Evolutionary conservation across 2,888 invertebrate genomes (phyloP), one percentile per base, ranked within the genome.

Genomic region (Ophion ellenae): DNA sequence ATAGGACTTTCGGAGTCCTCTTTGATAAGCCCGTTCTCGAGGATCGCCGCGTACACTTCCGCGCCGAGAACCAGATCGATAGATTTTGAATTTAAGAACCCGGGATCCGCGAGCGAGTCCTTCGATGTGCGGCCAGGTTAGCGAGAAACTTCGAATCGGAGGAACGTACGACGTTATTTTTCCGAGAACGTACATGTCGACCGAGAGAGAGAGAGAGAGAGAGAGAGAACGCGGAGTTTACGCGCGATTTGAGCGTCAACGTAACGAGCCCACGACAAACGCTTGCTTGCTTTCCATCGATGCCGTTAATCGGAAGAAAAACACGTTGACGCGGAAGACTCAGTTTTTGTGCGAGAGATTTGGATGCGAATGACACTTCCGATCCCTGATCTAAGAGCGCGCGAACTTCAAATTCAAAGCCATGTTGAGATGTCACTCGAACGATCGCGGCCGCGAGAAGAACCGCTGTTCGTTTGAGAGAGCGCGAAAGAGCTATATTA

Each of bases 101-200:
- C 32, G 3, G 86, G 86, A 80, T 85, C 84, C 24, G 84, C 86
- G 24, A 86, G 86, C 24, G n/a, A 86, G 80, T 3, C 76, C 84
- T 57, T 76, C 47, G 20, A 86, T 57, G 24, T 86, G 81, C 7
- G 86, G 28, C 84, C 84, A 86, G 0, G 71, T 20, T 32, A 11
- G 17, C 2, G 24, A 11, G n/a, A 57, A 36, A 2, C 57, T 28
- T 59, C 14, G 83, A n/a, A 24, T 24, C 24, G 86, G 81, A 3
- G 81, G 86, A 14, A 57, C 20, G 45, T 80, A 83, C 1, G 80
- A 73, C 7, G 84, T 84, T 10, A 86, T 32, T n/a, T 81, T 76
- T 2, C 73, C 17, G 14, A 73, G 69, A 7, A 83, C 20, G 20
- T 63, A 74, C 36, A 76, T 47, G 66, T 67, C 32, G 28, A 81